Conservation (phyloP, 2,113 vertebrate genomes). For the Microtus richardsoni region DNA sequence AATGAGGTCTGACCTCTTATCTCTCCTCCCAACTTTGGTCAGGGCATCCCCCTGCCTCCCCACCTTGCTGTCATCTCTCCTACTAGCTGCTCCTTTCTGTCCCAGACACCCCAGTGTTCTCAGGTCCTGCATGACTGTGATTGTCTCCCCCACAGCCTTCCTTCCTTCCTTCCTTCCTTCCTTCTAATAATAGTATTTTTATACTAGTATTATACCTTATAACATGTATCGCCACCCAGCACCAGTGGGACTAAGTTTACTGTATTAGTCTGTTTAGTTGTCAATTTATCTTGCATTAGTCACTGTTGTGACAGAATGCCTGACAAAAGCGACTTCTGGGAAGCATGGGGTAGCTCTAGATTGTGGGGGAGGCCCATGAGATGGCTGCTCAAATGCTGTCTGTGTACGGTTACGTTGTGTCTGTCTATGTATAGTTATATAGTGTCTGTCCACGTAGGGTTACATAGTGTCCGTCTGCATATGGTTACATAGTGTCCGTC, state of each 20-base stretch:
- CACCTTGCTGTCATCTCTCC: background rate
- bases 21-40: background rate
- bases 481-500: too few relatives aligned
- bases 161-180: background rate
- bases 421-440: too few relatives aligned
- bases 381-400: too few relatives aligned
- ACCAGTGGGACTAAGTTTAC: background rate
- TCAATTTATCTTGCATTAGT: too few relatives aligned
- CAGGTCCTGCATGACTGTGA: fast-evolving
- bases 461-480: too few relatives aligned
- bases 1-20: background rate
- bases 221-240: background rate
- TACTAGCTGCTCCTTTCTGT: background rate
- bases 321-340: background rate
- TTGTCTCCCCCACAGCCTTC: background rate
- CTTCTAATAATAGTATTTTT: background rate
- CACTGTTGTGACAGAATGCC: background rate
- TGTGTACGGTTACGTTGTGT: too few relatives aligned
- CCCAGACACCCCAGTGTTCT: background rate
- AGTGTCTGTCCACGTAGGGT: too few relatives aligned
- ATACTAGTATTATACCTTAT: too few relatives aligned
- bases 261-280: background rate
- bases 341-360: background rate
- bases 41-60: fast-evolving
- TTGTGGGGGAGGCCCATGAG: background rate